Percentiles rank a stretch among this genome's conserved stretches.
These are phyloP conservation scores for Drosophila suboccidentalis DNA, from an alignment of 2,888 invertebrate genomes.

Conservation along the genomic window DNA sequence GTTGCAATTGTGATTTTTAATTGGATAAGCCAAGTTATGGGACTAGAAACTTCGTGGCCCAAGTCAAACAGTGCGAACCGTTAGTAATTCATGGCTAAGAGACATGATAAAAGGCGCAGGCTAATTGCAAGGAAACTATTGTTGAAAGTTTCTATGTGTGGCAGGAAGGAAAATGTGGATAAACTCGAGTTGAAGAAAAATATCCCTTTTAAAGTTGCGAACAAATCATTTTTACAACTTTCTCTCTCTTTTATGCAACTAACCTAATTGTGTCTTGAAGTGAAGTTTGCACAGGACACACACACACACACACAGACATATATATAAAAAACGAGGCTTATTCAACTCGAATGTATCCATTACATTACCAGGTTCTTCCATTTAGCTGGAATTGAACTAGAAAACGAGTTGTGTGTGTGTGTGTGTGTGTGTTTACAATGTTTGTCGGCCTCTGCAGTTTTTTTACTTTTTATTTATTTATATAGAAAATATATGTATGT, in stretches of 20 bases:
- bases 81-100: conserved; percentile 24
- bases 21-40: conserved; percentile 51
- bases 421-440: conserved; percentile 37
- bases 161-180: not conserved
- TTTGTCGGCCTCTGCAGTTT: conserved; percentile 29
- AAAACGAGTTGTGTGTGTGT: conserved; percentile 62
- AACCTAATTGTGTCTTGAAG: conserved; percentile 74
- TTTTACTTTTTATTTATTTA: conserved; percentile 42
- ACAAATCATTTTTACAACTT: conserved; percentile 30
- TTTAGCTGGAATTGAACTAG: conserved; percentile 79
- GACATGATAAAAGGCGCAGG: conserved; percentile 24
- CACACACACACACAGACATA: conserved; percentile 10
- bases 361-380: conserved; percentile 69
- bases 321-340: conserved; percentile 13
- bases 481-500: conserved; percentile 20
- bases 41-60: conserved; percentile 7
- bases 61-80: conserved; percentile 8
- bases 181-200: conserved; percentile 1
- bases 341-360: conserved; percentile 59
- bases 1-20: conserved; percentile 49
- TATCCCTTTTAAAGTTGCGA: conserved; percentile 26
- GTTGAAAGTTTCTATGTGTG: conserved; percentile 15
- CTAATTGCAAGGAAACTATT: conserved; percentile 21
- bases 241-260: conserved; percentile 53
- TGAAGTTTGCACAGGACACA: conserved; percentile 42